phyloP scores from a whole-genome alignment of 2,888 invertebrate species.

The Phaedon cochleariae region DNA sequence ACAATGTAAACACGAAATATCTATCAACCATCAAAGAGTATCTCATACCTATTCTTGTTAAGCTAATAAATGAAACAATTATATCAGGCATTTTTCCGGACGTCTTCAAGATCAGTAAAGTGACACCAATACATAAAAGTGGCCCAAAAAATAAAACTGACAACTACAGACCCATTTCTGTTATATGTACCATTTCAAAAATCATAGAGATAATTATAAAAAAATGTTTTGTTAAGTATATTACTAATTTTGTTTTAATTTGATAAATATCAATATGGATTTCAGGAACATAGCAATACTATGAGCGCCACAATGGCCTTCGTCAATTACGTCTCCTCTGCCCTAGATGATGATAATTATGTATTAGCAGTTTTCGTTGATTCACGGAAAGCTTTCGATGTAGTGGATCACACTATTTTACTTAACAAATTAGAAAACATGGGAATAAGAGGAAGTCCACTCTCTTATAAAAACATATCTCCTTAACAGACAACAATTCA shows the following conservation, averaged over 20 bases:
- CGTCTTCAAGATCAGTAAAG: background rate
- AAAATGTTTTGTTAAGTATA: background rate
- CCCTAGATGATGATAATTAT: too few species aligned
- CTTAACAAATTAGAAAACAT: constrained; percentile 24
- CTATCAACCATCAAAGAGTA: constrained; percentile 2
- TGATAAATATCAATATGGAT: too few species aligned
- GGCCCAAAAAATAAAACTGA: background rate
- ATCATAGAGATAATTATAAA: background rate
- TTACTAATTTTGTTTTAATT: background rate
- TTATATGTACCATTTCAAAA: background rate
- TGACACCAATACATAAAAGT: background rate
- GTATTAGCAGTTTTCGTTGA: constrained; percentile 19
- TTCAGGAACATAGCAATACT: too few species aligned
- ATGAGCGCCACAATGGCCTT: too few species aligned
- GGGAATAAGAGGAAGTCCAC: background rate
- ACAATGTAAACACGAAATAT: background rate
- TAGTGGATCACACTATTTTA: constrained; percentile 22
- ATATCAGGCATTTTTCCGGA: background rate
- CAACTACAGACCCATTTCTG: background rate
- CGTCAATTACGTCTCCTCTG: too few species aligned
- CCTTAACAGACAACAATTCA: too few species aligned
- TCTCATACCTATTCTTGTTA: background rate
- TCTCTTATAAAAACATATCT: too few species aligned
- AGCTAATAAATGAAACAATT: constrained; percentile 9
- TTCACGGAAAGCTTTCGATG: constrained; percentile 28